Conservation (phyloP, 2,797 vertebrate genomes). For the Acipenser ruthenus region DNA sequence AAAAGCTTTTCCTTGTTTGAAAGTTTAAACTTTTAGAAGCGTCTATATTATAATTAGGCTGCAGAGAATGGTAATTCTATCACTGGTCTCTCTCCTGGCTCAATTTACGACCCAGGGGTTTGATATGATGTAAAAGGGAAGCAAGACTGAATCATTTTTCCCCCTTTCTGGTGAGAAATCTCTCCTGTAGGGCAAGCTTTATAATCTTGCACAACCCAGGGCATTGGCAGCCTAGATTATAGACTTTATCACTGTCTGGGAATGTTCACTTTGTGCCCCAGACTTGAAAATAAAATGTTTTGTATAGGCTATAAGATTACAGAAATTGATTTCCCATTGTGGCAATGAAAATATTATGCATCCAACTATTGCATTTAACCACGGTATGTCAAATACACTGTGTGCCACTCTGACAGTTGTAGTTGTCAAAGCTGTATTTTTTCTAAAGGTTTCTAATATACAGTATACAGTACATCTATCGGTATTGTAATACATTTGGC, state of each 20-base stretch:
- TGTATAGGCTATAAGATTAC: neutral
- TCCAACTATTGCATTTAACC: neutral
- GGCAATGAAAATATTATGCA: constrained; percentile 4
- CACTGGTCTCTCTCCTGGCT: constrained; percentile 4
- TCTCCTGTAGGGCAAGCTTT: constrained; percentile 31
- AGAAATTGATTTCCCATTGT: neutral
- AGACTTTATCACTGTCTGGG: constrained; percentile 21
- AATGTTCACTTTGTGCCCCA: constrained; percentile 13
- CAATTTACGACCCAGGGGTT: neutral
- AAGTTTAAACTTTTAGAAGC: neutral
- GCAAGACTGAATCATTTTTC: constrained; percentile 5
- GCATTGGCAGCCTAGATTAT: constrained; percentile 29
- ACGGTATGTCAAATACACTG: no score
- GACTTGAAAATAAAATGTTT: constrained; percentile 2
- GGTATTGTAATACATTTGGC: no score
- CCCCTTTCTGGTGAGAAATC: constrained; percentile 21
- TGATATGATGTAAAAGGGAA: constrained; percentile 11
- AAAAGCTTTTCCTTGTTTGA: neutral
- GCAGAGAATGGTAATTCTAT: constrained; percentile 14
- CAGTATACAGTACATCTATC: no score
- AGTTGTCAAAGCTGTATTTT: no score
- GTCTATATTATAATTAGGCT: constrained; percentile 14
- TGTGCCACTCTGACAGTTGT: no score
- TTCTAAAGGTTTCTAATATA: no score
- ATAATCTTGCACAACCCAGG: constrained; percentile 22